Conservation (phyloP, 2,797 vertebrate species). For the Etheostoma perlongum region DNA sequence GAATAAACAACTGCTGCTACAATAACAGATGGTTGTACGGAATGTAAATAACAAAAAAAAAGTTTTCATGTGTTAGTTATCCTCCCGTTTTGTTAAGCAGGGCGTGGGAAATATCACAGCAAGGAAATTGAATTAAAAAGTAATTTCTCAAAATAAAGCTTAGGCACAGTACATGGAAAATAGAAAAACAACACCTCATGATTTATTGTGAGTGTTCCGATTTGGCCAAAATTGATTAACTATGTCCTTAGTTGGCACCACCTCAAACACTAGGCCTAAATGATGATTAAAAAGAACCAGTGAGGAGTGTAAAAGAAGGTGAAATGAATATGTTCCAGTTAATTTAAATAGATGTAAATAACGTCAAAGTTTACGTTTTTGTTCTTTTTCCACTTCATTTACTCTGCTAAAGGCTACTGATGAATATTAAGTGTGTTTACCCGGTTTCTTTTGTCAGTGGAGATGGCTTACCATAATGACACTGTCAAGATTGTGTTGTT, state of each 20-base stretch:
- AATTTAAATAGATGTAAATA: slow-evolving; percentile 82
- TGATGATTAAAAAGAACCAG: slow-evolving; percentile 72
- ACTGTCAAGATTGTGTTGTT: slow-evolving; percentile 74
- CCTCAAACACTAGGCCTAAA: slow-evolving; percentile 69
- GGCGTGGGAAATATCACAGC: slow-evolving; percentile 38
- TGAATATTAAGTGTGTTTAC: slow-evolving; percentile 86
- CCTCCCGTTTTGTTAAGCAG: slow-evolving; percentile 36
- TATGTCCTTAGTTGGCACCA: slow-evolving; percentile 63
- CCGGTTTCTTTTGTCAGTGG: slow-evolving; percentile 67
- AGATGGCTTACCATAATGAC: slow-evolving; percentile 74
- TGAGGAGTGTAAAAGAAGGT: slow-evolving; percentile 68
- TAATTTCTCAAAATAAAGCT: slow-evolving; percentile 62
- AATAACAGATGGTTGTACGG: slow-evolving; percentile 38
- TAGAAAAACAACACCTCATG: slow-evolving; percentile 26
- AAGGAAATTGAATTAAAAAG: slow-evolving; percentile 69
- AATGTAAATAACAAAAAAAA: slow-evolving; percentile 34
- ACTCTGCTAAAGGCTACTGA: slow-evolving; percentile 69
- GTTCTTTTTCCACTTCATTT: slow-evolving; percentile 77
- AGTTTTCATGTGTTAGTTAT: slow-evolving; percentile 39
- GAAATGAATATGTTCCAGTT: slow-evolving; percentile 80
- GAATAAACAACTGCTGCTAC: slow-evolving; percentile 2
- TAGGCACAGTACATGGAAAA: slow-evolving; percentile 28
- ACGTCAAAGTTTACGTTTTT: slow-evolving; percentile 67
- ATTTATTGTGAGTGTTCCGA: slow-evolving; percentile 71
- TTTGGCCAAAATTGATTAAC: slow-evolving; percentile 72